Evolutionary conservation across 2,113 vertebrate genomes (phyloP).

Genomic region (Centropristis striata): DNA sequence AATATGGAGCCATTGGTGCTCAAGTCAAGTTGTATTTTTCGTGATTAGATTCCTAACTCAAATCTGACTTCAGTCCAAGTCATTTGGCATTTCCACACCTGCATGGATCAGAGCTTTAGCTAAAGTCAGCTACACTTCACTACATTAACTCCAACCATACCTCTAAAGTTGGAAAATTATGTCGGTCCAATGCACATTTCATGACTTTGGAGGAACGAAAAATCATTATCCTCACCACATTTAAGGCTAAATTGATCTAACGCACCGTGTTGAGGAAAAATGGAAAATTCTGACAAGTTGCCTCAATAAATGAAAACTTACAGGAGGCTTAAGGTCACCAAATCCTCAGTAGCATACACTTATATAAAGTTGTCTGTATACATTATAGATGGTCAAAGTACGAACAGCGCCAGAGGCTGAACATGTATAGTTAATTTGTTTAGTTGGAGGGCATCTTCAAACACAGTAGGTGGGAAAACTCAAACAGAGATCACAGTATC

Average conservation of each 20-base stretch:
- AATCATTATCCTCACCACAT: not conserved
- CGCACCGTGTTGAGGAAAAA: not conserved
- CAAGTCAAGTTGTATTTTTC: too few relatives aligned
- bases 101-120: not conserved
- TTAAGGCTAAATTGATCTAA: not conserved
- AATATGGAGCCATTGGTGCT: too few relatives aligned
- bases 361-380: not conserved
- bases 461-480: conserved; percentile 12
- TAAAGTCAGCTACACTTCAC: not conserved
- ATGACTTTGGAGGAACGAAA: too few relatives aligned
- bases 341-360: not conserved
- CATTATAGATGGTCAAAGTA: not conserved
- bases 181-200: not conserved
- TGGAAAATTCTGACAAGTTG: not conserved
- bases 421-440: conserved; percentile 31
- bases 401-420: not conserved
- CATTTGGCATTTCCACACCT: not conserved
- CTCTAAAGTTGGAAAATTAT: not conserved
- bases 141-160: not conserved
- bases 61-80: not conserved
- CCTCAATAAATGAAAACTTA: not conserved
- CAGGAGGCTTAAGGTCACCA: not conserved
- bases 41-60: too few relatives aligned
- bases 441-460: not conserved
- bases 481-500: conserved; percentile 29